Percentiles rank a stretch among this genome's conserved stretches.
phyloP scores from a whole-genome alignment of 1,140 invertebrate species.

The Drosophila seguyi region DNA sequence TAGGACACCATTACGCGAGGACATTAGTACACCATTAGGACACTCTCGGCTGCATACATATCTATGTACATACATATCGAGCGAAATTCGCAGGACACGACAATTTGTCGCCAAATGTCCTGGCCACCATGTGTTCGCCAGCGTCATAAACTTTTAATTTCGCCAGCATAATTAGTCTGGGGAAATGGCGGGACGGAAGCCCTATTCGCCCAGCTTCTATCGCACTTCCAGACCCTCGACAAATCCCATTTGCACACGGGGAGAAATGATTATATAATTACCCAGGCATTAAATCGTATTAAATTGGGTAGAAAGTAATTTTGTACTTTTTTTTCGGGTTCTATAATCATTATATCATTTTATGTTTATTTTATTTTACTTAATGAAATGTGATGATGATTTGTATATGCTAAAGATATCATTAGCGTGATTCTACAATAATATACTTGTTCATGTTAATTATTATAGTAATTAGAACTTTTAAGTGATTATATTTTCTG shows the following conservation, averaged over 20 bases:
- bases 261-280: not conserved
- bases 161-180: constrained; percentile 48
- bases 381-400: not conserved
- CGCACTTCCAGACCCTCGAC: constrained; percentile 5
- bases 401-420: not conserved
- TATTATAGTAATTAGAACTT: not conserved
- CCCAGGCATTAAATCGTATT: not conserved
- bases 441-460: not conserved
- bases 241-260: constrained; percentile 7
- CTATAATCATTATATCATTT: not conserved
- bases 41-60: not conserved
- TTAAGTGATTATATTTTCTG: too few species aligned
- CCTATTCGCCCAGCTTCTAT: constrained; percentile 36
- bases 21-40: constrained; percentile 2
- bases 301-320: not conserved
- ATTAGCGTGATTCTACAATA: not conserved
- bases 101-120: constrained; percentile 50
- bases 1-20: constrained; percentile 1
- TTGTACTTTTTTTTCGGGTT: not conserved
- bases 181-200: constrained; percentile 47
- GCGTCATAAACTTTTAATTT: constrained; percentile 54
- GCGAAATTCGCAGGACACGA: constrained; percentile 33
- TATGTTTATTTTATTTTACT: not conserved
- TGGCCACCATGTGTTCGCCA: constrained; percentile 45
- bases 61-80: constrained; percentile 6